Conservation (phyloP, 1,140 invertebrate genomes). For the Antheraea mylitta region DNA sequence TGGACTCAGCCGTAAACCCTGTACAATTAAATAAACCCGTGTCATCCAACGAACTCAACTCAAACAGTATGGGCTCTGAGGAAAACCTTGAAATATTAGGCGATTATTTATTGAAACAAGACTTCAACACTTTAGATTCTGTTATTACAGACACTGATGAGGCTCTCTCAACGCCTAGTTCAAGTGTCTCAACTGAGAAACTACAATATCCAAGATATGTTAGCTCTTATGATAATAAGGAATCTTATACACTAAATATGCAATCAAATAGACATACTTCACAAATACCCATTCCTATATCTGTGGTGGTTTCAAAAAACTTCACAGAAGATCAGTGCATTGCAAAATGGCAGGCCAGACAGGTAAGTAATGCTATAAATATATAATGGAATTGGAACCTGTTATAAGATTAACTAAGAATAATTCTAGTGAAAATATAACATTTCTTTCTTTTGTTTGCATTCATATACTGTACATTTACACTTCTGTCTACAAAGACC, state of each 20-base stretch:
- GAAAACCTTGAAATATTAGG: conserved; percentile 71
- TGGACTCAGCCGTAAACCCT: conserved; percentile 27
- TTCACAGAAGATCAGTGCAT: conserved; percentile 77
- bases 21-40: conserved; percentile 36
- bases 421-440: too few relatives aligned
- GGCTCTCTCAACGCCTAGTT: conserved; percentile 41
- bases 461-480: too few relatives aligned
- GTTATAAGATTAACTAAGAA: too few relatives aligned
- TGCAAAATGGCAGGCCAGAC: conserved; percentile 83
- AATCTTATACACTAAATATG: conserved; percentile 22
- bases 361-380: conserved; percentile 56
- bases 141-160: conserved; percentile 49
- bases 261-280: conserved; percentile 34
- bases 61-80: conserved; percentile 48
- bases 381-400: too few relatives aligned
- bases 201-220: conserved; percentile 59
- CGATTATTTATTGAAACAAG: conserved; percentile 71
- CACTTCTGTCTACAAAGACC: too few relatives aligned
- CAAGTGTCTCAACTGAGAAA: conserved; percentile 43
- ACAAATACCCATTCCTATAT: conserved; percentile 25
- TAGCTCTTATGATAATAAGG: conserved; percentile 44
- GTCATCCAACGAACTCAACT: conserved; percentile 38
- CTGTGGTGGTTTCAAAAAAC: conserved; percentile 41
- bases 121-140: conserved; percentile 66
- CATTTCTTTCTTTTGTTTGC: too few relatives aligned